Percentiles rank a stretch among this genome's conserved stretches.
phyloP scores from a whole-genome alignment of 2,888 invertebrate genomes.

The Perdita meconis region DNA sequence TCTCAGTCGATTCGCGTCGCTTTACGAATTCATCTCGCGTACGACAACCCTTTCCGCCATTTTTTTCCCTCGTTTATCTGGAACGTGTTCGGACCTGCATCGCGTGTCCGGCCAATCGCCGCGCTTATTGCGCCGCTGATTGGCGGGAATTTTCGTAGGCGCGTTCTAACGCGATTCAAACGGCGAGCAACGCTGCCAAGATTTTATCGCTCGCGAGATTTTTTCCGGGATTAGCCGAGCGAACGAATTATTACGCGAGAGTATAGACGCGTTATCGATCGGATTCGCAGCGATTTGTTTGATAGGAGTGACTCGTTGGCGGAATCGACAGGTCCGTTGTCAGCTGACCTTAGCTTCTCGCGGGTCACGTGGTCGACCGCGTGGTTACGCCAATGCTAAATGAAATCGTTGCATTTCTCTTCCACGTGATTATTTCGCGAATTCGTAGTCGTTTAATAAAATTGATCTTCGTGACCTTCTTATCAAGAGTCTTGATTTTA shows the following conservation, averaged over 20 bases:
- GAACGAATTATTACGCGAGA: neutral
- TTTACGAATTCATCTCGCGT: neutral
- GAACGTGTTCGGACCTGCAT: slow-evolving; percentile 10
- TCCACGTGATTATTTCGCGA: neutral
- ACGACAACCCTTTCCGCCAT: slow-evolving; percentile 1
- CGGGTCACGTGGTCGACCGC: slow-evolving; percentile 65
- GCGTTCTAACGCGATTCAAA: neutral
- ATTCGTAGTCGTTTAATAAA: too few relatives aligned
- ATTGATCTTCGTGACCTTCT: too few relatives aligned
- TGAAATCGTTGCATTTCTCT: slow-evolving; percentile 1
- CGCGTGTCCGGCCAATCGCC: neutral
- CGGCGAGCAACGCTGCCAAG: too few relatives aligned
- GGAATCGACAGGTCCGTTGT: slow-evolving; percentile 47
- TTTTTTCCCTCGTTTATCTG: slow-evolving; percentile 30
- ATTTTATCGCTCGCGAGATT: neutral
- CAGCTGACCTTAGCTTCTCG: slow-evolving; percentile 69
- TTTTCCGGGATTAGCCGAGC: neutral
- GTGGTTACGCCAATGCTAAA: slow-evolving; percentile 18
- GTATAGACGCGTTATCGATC: neutral
- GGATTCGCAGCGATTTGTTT: neutral
- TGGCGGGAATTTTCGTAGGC: slow-evolving; percentile 49
- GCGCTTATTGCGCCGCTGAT: neutral
- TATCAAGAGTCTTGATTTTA: too few relatives aligned
- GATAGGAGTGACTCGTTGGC: slow-evolving; percentile 6
- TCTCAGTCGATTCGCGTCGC: slow-evolving; percentile 25